Evolutionary conservation across 1,140 invertebrate genomes (phyloP), one percentile per base, ranked within the genome.

Genomic region (Calephelis virginiensis): DNA sequence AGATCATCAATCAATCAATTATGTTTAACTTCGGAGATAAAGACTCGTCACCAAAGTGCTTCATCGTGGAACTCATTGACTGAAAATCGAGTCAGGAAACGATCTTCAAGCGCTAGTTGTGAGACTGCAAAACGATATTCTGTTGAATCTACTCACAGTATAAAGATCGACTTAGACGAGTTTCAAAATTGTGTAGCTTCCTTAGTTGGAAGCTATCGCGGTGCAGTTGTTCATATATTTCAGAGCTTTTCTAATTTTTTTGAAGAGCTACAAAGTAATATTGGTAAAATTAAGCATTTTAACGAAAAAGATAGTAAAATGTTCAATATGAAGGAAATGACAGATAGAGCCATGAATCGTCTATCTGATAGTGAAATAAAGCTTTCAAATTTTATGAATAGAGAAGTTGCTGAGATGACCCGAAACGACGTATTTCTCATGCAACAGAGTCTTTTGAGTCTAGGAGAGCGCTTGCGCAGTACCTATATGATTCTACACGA

Each of bases 401-500:
- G 46, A 48, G 53, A 67, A 61, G 37, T 64, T 56, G 17, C 47
- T 47, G 71, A 79, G 61, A 71, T 77, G 10, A 67, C 73, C 8
- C 53, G 62, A 49, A 63, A 63, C 43, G 74, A 79, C 66, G 63
- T 73, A 10, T 13, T 73, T 10, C 70, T 64, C 53, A 78, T 90
- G 73, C 74, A 82, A 56, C 78, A 80, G 63, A 83, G 77, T 72
- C 72, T 88, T 13, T 68, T 8, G 13, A 71, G 73, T 4, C 73
- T 88, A 49, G 80, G 78, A 9, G 77, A 83, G 28, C 59, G 76
- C 50, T 68, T 88, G 1, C 72, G 73, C 47, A 75, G 82, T 61
- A 88, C 78, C 8, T 86, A 81, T 64, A 61, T 37, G 14, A 72
- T 88, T 63, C 72, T 90, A 61, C 77, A 80, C 56, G 75, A 86